Evolutionary conservation across 2,797 vertebrate genomes (phyloP).

Genomic region (Bryconaethiops microstoma): DNA sequence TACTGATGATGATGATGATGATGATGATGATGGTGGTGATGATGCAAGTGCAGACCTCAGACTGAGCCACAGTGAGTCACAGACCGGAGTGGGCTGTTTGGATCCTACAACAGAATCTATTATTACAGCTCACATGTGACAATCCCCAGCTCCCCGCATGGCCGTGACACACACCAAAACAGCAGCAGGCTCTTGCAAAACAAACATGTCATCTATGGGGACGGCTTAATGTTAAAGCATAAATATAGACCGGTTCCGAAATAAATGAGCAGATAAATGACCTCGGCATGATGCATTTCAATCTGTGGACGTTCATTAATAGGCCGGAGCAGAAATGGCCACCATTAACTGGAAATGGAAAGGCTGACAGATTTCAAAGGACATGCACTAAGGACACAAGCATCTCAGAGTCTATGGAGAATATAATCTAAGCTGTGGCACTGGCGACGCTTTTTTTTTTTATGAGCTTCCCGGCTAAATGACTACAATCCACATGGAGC

Average conservation of each 20-base stretch:
- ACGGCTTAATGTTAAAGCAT: conserved; percentile 36
- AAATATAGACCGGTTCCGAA: conserved; percentile 32
- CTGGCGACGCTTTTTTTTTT: neutral
- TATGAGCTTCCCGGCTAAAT: neutral
- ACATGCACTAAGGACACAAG: neutral
- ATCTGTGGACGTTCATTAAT: conserved; percentile 36
- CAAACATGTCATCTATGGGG: conserved; percentile 47
- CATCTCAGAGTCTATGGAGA: neutral
- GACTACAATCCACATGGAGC: neutral
- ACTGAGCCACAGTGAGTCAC: conserved; percentile 55
- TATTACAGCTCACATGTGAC: conserved; percentile 60
- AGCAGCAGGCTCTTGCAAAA: conserved; percentile 47
- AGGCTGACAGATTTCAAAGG: conserved; percentile 19
- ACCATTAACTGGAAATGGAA: conserved; percentile 22
- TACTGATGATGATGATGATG: conserved; percentile 41
- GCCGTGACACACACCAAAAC: conserved; percentile 51
- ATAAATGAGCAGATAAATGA: conserved; percentile 30
- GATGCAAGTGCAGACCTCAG: conserved; percentile 60
- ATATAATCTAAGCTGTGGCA: neutral
- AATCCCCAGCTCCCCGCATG: conserved; percentile 50
- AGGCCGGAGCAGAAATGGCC: conserved; percentile 22
- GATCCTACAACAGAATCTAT: conserved; percentile 57
- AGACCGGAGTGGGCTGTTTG: conserved; percentile 50
- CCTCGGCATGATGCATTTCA: conserved; percentile 33
- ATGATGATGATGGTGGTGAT: conserved; percentile 54